These are phyloP conservation scores for Neogobius melanostomus DNA, from an alignment of 2,113 vertebrate species.

Conservation along the genomic window DNA sequence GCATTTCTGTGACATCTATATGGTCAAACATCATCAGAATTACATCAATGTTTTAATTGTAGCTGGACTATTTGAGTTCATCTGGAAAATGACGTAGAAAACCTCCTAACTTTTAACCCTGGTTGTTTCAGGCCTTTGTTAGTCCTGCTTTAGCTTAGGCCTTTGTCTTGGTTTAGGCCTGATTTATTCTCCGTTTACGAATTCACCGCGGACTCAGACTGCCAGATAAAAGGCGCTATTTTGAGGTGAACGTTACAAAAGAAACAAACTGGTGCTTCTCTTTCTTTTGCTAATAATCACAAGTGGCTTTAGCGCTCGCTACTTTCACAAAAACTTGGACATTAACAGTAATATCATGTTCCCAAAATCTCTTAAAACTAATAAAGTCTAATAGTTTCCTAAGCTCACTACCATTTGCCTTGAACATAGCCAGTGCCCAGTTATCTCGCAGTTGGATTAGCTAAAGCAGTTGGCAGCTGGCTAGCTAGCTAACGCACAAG, in stretches of 20 bases:
- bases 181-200: too few species aligned
- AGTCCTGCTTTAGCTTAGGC: too few species aligned
- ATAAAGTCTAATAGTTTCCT: background rate
- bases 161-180: too few species aligned
- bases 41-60: too few species aligned
- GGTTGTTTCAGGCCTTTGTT: too few species aligned
- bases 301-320: background rate
- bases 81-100: too few species aligned
- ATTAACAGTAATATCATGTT: background rate
- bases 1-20: too few species aligned
- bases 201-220: too few species aligned
- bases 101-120: too few species aligned
- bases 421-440: conserved; percentile 1
- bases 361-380: background rate
- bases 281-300: background rate
- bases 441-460: conserved; percentile 1
- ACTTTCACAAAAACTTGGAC: background rate
- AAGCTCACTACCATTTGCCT: conserved; percentile 5
- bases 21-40: too few species aligned
- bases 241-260: background rate
- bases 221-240: too few species aligned
- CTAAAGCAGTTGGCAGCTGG: conserved; percentile 9
- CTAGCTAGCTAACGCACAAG: conserved; percentile 6
- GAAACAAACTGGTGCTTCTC: background rate
- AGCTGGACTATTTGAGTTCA: too few species aligned